Conservation (phyloP, 2,113 vertebrate genomes). For the Haemorhous mexicanus region DNA sequence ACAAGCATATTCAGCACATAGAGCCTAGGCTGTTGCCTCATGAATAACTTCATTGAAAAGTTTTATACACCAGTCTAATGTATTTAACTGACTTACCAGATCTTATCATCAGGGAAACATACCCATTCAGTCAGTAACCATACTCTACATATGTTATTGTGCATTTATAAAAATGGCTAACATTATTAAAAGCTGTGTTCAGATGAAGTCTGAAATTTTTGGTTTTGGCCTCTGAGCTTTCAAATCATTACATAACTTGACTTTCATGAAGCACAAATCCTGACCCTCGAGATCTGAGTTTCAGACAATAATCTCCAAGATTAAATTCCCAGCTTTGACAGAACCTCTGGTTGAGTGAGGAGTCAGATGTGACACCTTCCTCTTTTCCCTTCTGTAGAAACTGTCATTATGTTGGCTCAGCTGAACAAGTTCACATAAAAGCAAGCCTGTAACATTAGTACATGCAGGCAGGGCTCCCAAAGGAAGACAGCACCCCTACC, state of each 20-base stretch:
- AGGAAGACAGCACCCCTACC: not conserved
- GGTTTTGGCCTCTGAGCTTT: not conserved
- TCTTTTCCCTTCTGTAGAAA: not conserved
- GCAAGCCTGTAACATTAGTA: not conserved
- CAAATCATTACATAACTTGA: not conserved
- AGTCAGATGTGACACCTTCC: not conserved
- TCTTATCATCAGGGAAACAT: not conserved
- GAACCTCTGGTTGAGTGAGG: not conserved
- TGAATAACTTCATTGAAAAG: not conserved
- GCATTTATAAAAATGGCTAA: not conserved
- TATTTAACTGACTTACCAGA: not conserved
- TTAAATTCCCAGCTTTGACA: constrained; percentile 17
- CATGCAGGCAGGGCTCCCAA: not conserved
- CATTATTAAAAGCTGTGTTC: not conserved
- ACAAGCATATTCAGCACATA: not conserved
- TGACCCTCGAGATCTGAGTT: not conserved
- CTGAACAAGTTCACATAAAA: not conserved
- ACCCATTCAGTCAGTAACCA: not conserved
- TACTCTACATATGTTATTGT: not conserved
- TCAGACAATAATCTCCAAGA: not conserved
- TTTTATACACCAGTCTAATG: not conserved
- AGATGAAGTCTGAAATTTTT: not conserved
- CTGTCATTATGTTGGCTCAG: not conserved
- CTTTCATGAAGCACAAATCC: not conserved
- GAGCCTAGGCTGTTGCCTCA: not conserved